Base-by-base conservation (phyloP, 2,797 vertebrate genomes). In the Oophaga sylvatica region DNA sequence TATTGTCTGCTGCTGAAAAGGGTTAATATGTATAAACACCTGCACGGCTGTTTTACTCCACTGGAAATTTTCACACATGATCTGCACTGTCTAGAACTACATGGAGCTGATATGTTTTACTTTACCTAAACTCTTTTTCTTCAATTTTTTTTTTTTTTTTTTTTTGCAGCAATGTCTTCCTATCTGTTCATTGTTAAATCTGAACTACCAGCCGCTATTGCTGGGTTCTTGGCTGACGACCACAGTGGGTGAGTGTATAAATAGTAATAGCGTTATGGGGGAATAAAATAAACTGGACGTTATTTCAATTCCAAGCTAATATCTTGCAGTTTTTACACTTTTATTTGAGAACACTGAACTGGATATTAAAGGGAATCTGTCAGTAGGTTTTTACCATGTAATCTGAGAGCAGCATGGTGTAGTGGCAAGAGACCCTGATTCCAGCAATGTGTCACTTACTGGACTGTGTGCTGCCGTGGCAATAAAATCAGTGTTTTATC, bases 131-230 rank as follows among this genome's bases (percentile, higher is more conserved):
- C 41, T 45, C 20, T 8, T 53, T 53, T 59, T 1, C 16, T 53
- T 48, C 1, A 5, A 26, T 87, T 82, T 90, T 31, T 91, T 90
- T 88, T 81, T 48, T 84, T 90, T 94, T 91, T 83, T 92, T 91
- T 92, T 83, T 92, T 91, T 92, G 75, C 95, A 99, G 98, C 97
- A 67, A 99, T 99, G 98, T 94, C 98, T 11, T 97, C 97, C 78
- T 99, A 98, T 91, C 94, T 99, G 93, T 95, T 98, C 92, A 97
- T 99, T 94, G 93, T 99, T 91, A 99, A 98, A 93, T 94, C 96
- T 3, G 98, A 99, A 92, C 95, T 99, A 93, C 98, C 98, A 89
- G 95, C 95, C 71, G 92, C 96, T 91, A 96, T 99, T 91, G 91
- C 89, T 5, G 95, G 95, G 90, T 93, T 99, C 92, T 84, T 97